Conservation (phyloP, 2,888 invertebrate genomes). For the Hololepta plana region DNA sequence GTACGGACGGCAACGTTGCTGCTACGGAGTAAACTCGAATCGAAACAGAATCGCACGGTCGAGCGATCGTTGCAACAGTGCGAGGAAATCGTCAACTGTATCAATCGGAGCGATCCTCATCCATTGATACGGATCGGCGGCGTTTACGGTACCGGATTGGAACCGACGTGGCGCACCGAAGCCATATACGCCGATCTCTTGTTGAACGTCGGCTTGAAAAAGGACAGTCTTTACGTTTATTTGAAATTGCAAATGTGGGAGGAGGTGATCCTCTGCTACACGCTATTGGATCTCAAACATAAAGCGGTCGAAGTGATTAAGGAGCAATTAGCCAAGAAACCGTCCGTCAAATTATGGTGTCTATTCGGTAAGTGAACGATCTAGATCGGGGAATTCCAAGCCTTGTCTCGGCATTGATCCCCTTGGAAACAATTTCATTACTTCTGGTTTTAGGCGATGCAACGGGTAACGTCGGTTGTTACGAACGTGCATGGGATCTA, state of each 20-base stretch:
- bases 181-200: slow-evolving; percentile 62
- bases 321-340: slow-evolving; percentile 57
- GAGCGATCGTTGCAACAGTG: slow-evolving; percentile 79
- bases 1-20: slow-evolving; percentile 58
- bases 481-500: slow-evolving; percentile 82
- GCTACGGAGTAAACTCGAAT: slow-evolving; percentile 60
- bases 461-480: slow-evolving; percentile 57
- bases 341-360: slow-evolving; percentile 76
- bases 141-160: slow-evolving; percentile 54
- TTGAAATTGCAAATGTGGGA: slow-evolving; percentile 72
- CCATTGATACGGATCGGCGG: slow-evolving; percentile 30
- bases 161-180: slow-evolving; percentile 60
- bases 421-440: too few species aligned
- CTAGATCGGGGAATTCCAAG: too few species aligned
- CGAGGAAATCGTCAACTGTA: slow-evolving; percentile 53
- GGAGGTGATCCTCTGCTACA: slow-evolving; percentile 82
- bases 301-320: slow-evolving; percentile 83
- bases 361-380: slow-evolving; percentile 34
- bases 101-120: slow-evolving; percentile 25
- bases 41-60: slow-evolving; percentile 58
- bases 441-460: slow-evolving; percentile 41
- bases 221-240: slow-evolving; percentile 68
- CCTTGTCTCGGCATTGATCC: too few species aligned
- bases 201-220: slow-evolving; percentile 63
- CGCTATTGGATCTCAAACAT: slow-evolving; percentile 61